phyloP scores from a whole-genome alignment of 2,888 invertebrate genomes.

The Aphodius sticticus region DNA sequence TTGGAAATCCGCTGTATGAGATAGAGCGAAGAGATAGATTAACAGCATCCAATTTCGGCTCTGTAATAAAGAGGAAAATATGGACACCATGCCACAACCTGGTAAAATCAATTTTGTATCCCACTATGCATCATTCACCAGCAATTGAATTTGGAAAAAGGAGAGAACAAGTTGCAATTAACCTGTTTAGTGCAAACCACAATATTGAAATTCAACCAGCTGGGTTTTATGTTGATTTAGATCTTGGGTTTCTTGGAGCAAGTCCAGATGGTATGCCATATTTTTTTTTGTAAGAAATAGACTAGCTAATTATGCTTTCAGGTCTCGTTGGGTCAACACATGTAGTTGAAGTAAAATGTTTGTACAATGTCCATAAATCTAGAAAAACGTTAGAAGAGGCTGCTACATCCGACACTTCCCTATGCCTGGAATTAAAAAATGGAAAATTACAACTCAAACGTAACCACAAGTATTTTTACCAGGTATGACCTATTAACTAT shows the following conservation, averaged over 20 bases:
- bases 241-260: not conserved
- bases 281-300: not conserved
- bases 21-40: not conserved
- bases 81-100: not conserved
- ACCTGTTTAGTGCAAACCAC: not conserved
- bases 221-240: not conserved
- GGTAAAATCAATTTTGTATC: not conserved
- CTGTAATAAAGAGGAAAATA: not conserved
- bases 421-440: not conserved
- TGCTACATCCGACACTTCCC: not conserved
- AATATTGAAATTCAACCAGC: not conserved
- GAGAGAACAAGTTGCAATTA: not conserved
- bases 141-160: not conserved
- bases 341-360: not conserved
- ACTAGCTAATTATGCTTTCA: not conserved
- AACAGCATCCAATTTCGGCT: not conserved
- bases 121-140: not conserved
- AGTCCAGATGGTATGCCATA: not conserved
- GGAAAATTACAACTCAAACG: not conserved
- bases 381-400: not conserved
- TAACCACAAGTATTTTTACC: not conserved
- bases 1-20: not conserved
- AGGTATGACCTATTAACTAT: not conserved
- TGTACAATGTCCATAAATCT: not conserved
- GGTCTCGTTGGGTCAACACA: not conserved